A percentile compares a stretch with the other conserved stretches of the same genome.
Evolutionary conservation across 2,888 invertebrate genomes (phyloP).

Genomic region (Rhynchonema sp.): DNA sequence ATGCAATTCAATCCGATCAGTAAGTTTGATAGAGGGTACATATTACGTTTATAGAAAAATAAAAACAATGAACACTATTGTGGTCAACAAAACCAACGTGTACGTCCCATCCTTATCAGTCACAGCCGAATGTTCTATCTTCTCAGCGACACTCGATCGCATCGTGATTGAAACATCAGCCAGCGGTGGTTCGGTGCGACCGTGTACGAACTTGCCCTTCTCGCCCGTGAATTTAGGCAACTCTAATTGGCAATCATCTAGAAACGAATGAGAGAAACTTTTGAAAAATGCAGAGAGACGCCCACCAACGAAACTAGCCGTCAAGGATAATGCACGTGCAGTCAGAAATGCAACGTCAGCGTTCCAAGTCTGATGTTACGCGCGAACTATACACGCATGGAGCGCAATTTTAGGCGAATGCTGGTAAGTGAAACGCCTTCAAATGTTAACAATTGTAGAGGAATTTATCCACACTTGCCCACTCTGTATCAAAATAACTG

Average conservation of each 20-base stretch:
- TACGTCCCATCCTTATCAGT: neutral
- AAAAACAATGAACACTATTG: neutral
- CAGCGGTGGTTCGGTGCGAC: slow-evolving; percentile 41
- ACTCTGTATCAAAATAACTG: too few species aligned
- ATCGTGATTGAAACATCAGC: slow-evolving; percentile 24
- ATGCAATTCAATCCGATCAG: neutral
- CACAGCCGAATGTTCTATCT: neutral
- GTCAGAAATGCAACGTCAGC: too few species aligned
- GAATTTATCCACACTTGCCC: too few species aligned
- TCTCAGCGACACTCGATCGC: neutral
- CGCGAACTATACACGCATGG: too few species aligned
- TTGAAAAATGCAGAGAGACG: slow-evolving; percentile 15
- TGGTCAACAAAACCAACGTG: neutral
- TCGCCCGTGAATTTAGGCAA: slow-evolving; percentile 46
- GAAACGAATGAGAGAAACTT: neutral
- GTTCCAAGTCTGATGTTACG: too few species aligned
- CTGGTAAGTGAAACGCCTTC: too few species aligned
- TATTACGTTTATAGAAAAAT: neutral
- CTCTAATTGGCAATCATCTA: slow-evolving; percentile 44
- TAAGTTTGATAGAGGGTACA: neutral
- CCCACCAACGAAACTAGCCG: slow-evolving; percentile 26
- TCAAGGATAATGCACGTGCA: too few species aligned
- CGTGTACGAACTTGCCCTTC: slow-evolving; percentile 46
- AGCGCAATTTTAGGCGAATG: too few species aligned
- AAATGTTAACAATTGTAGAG: too few species aligned